A percentile compares a stretch with the other conserved stretches of the same genome.
Evolutionary conservation across 2,888 invertebrate genomes (phyloP).

Genomic region (Drosophila neutralis): DNA sequence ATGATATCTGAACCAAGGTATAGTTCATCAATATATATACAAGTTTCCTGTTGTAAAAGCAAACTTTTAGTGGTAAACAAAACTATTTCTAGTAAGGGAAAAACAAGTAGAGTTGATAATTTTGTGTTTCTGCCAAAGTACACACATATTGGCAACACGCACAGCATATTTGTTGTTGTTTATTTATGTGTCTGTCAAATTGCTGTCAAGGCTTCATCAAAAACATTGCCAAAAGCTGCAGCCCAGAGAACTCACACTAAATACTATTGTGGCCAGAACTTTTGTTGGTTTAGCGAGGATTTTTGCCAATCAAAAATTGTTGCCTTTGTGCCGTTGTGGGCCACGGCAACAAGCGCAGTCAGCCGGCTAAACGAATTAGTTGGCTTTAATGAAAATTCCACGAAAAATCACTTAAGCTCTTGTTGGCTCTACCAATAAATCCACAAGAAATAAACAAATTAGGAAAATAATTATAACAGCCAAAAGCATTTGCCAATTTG

Average conservation of each 20-base stretch:
- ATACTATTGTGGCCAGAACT: slow-evolving; percentile 54
- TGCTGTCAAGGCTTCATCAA: slow-evolving; percentile 70
- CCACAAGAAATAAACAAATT: slow-evolving; percentile 49
- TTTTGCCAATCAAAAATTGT: slow-evolving; percentile 56
- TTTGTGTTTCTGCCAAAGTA: slow-evolving; percentile 15
- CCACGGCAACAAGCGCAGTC: slow-evolving; percentile 42
- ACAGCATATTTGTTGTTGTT: slow-evolving; percentile 31
- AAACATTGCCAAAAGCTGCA: slow-evolving; percentile 12
- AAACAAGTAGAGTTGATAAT: neutral
- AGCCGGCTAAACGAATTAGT: slow-evolving; percentile 57
- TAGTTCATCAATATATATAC: neutral
- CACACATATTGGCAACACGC: slow-evolving; percentile 15
- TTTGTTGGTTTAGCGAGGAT: slow-evolving; percentile 52
- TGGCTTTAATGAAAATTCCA: slow-evolving; percentile 44
- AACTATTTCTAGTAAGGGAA: slow-evolving; percentile 5
- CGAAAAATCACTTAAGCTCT: slow-evolving; percentile 64
- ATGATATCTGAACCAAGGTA: neutral
- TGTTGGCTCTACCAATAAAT: slow-evolving; percentile 33
- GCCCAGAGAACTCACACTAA: slow-evolving; percentile 16
- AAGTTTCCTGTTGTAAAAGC: neutral
- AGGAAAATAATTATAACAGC: slow-evolving; percentile 41
- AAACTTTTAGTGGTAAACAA: slow-evolving; percentile 13
- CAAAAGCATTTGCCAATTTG: slow-evolving; percentile 34
- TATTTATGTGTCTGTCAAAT: slow-evolving; percentile 72
- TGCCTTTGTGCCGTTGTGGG: slow-evolving; percentile 35